Base-by-base conservation (phyloP, 1,140 invertebrate species). In the Tetragonula clypearis region DNA sequence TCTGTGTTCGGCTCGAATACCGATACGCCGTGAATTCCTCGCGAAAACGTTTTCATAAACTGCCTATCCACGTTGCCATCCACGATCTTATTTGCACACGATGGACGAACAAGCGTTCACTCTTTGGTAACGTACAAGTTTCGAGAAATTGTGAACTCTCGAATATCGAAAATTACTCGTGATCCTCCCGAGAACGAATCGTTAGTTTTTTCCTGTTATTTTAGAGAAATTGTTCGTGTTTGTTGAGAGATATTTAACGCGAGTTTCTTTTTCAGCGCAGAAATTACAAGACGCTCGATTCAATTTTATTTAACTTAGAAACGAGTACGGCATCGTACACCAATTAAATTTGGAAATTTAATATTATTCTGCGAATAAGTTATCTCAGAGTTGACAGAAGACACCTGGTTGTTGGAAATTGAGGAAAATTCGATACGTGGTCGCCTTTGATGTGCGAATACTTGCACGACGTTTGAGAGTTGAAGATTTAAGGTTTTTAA, bases 21-120 rank as follows among this genome's bases (percentile, higher is more conserved):
- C 55, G 60, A 68, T 84, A 81, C 73, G 21, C 21, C 66, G 74
- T 35, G 74, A 85, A 81, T 87, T 81, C 73, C 15, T 23, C 30
- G 72, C 68, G 66, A 78, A 11, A 58, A 88, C 76, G 56, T 88
- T 85, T 85, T 88, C 73, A 81, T 78, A 82, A 88, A 88, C 19
- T 66, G 23, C 41, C 49, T 49, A 65, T 53, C 15, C 62, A 55
- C 87, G 17, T 49, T 41, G 8, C 9, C 5, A 2, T 53, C 6
- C 12, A n/a, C 41, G 49, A 1, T 12, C 26, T n/a, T n/a, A 21
- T 49, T 23, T 21, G 30, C 14, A 15, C 68, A 21, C 56, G 69
- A 15, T 23, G 14, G 23, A 23, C 3, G 60, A 4, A 62, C 60
- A 23, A 62, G 60, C 23, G 60, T 23, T 62, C 23, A 62, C 60